phyloP scores from a whole-genome alignment of 2,888 invertebrate genomes.

The Caenorhabditis becei region DNA sequence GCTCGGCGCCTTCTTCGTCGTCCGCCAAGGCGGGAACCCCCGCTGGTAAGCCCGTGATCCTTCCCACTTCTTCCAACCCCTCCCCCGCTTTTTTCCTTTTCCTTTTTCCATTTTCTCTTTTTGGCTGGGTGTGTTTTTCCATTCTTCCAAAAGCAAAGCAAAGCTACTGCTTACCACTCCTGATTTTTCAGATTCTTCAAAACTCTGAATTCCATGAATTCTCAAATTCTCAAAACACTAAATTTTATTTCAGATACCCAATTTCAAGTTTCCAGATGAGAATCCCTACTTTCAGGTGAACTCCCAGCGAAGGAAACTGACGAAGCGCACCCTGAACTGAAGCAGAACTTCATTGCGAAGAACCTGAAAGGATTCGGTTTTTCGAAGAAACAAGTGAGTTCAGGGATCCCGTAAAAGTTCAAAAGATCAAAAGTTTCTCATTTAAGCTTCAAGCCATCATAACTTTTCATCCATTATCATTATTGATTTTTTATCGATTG shows the following conservation, averaged over 20 bases:
- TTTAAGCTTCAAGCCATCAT: not conserved
- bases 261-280: not conserved
- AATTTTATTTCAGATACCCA: too few relatives aligned
- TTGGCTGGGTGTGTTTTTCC: constrained; percentile 31
- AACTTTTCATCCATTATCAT: not conserved
- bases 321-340: constrained; percentile 81
- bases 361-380: constrained; percentile 80
- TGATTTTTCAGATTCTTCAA: constrained; percentile 20
- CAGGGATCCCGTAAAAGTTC: not conserved
- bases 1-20: constrained; percentile 18
- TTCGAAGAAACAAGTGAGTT: constrained; percentile 79
- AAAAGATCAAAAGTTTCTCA: not conserved
- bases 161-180: constrained; percentile 12
- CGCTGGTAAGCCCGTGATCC: constrained; percentile 40
- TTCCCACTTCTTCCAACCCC: constrained; percentile 25
- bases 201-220: too few relatives aligned
- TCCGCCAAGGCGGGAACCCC: constrained; percentile 24
- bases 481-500: not conserved
- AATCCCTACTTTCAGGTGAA: constrained; percentile 61
- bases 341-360: constrained; percentile 79
- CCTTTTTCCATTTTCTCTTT: constrained; percentile 15
- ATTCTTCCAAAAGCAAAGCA: not conserved
- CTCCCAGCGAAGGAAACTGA: constrained; percentile 72
- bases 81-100: constrained; percentile 25
- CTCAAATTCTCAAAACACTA: too few relatives aligned